Evolutionary conservation across 2,797 vertebrate genomes (phyloP), one percentile per base, ranked within the genome.

Genomic region (Catharus ustulatus): DNA sequence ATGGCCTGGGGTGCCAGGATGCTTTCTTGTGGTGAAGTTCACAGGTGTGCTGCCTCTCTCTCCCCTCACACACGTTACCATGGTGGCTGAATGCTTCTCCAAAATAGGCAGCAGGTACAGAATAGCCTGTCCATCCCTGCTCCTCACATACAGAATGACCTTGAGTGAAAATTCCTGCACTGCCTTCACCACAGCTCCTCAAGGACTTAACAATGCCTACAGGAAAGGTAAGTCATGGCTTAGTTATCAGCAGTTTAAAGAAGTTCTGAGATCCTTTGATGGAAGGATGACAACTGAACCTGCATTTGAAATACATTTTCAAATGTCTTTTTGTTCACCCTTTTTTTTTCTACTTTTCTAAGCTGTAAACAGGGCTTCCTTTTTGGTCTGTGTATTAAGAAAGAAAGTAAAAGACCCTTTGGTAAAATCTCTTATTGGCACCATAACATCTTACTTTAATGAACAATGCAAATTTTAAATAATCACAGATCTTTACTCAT

Each of bases 271-370:
- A 54, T 58, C 63, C 51, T 93, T 84, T 82, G 87, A 93, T 49
- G 54, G 58, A 46, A 58, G 21, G 36, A 77, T 78, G 69, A 67
- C 49, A 90, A 75, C 46, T 68, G 62, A 84, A 72, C 16, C 4
- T 51, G 46, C 45, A 64, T 90, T 81, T 87, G 69, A 89, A 93
- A 89, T 82, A 75, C 75, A 81, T 72, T 81, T 71, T 74, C 64
- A 67, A 45, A 80, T 7, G 13, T 6, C 7, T 34, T 91, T 93
- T 78, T 78, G 29, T n/a, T 94, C 75, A 63, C 9, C 9, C 3
- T 34, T 59, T 67, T n/a, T 38, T 38, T 64, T 85, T 46, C 26
- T 49, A 17, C 24, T 72, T 76, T 34, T 48, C n/a, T 63, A 59
- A 63, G 30, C n/a, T 76, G 54, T 45, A 67, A 84, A 63, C 6